Evolutionary conservation across 2,113 vertebrate species (phyloP), one percentile per base, ranked within the genome.

Genomic region (Etia nguti): DNA sequence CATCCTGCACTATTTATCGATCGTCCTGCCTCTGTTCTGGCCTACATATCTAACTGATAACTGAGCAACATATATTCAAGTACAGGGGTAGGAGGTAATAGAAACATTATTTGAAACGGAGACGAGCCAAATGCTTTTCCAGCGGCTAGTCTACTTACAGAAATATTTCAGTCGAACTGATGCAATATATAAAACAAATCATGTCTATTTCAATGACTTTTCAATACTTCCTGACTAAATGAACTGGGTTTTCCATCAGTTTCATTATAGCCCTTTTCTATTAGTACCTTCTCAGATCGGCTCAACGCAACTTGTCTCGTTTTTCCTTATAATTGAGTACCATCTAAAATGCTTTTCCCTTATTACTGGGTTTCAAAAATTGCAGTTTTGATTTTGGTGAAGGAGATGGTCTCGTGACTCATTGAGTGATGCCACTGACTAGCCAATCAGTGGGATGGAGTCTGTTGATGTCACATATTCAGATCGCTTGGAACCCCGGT

Each of bases 21-120:
- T 84, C 55, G 18, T 55, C 77, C 83, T 86, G 65, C 57, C 80
- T 87, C 65, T 86, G 70, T 50, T 81, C 81, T 43, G 22, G 85
- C 89, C 91, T 90, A 90, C 80, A 87, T 80, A 55, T 84, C 38
- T 79, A 48, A 90, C 34, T 83, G 85, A 86, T 43, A 83, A 54
- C 55, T 88, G 20, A 75, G 26, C 50, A 70, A 82, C 62, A 86
- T 84, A 26, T 68, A 68, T 38, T 54, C 7, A 18, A 48, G 41
- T 75, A 75, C 31, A 82, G 18, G 16, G 24, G 18, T 9, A 18
- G 43, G 3, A 48, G 15, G 12, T 16, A 16, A 73, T 18, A 13
- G 36, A 29, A 55, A 22, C 24, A 13, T 50, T 3, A 62, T 13
- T 13, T 24, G 6, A 82, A 83, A 26, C n/a, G 12, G 36, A 43